phyloP scores from a whole-genome alignment of 2,888 invertebrate species.

The Noctua fimbriata region DNA sequence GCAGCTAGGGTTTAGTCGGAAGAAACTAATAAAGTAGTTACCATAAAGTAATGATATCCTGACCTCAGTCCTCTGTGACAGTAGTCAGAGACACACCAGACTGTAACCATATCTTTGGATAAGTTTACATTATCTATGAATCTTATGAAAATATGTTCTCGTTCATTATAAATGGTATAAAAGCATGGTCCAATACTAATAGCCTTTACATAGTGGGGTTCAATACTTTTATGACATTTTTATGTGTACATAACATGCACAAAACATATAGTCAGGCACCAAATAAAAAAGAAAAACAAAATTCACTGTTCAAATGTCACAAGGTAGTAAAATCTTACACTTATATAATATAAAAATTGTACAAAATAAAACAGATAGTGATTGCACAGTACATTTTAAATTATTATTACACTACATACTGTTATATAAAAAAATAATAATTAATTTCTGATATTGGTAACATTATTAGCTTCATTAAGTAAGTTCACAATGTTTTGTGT shows the following conservation, averaged over 20 bases:
- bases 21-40: slow-evolving; percentile 71
- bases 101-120: slow-evolving; percentile 68
- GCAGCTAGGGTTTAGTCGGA: slow-evolving; percentile 80
- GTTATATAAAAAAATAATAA: slow-evolving; percentile 72
- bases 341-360: slow-evolving; percentile 79
- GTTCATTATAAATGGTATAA: slow-evolving; percentile 59
- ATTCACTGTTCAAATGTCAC: slow-evolving; percentile 78
- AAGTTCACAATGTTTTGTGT: slow-evolving; percentile 68
- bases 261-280: slow-evolving; percentile 69
- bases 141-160: slow-evolving; percentile 53
- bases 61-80: slow-evolving; percentile 65
- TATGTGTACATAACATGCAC: slow-evolving; percentile 55
- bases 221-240: slow-evolving; percentile 53
- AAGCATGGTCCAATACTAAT: slow-evolving; percentile 64
- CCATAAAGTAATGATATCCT: slow-evolving; percentile 66
- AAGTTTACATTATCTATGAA: slow-evolving; percentile 59
- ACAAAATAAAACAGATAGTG: slow-evolving; percentile 82
- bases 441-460: slow-evolving; percentile 78
- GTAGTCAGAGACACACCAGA: slow-evolving; percentile 59
- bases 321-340: slow-evolving; percentile 78
- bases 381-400: slow-evolving; percentile 84
- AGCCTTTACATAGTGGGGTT: slow-evolving; percentile 55
- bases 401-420: slow-evolving; percentile 74
- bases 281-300: slow-evolving; percentile 66
- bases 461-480: slow-evolving; percentile 76